Base-by-base conservation (phyloP, 2,888 invertebrate species). In the Nomada lathburiana region DNA sequence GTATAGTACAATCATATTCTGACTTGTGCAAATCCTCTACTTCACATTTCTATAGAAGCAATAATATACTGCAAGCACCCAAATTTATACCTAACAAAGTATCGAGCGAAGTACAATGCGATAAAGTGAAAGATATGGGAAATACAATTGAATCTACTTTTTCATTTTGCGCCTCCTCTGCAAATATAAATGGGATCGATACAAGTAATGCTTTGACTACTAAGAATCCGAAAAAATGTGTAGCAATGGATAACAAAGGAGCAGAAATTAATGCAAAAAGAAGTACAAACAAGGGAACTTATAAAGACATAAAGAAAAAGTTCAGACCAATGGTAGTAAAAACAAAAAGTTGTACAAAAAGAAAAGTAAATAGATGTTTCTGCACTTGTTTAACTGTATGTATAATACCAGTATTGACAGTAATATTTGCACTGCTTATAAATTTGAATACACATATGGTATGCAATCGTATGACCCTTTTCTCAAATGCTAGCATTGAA, bases 401-500 rank as follows among this genome's bases (percentile, higher is more conserved):
- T 18, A 76, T 89, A 3, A 13, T 88, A 7, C 73, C 88, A 9
- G 53, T 85, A n/a, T 65, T 79, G 11, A n/a, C 76, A 7, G 42
- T 72, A 13, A 62, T 88, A 42, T 1, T 85, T 7, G 65, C 85
- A 5, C 53, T 86, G 10, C 52, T 89, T 9, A 18, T 83, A 2
- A 65, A 52, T 20, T 68, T 75, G 0, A 55, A 80, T n/a, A 67
- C 85, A 0, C 62, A 82, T 29, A n/a, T 18, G 36, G 53, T 44
- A 9, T 90, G 90, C 47, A 76, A 82, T 0, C 89, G 89, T 13
- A 55, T 47, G 0, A 87, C 83, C 7, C 77, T 91, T 67, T 89
- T 92, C n/a, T 71, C 81, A 0, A 90, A 86, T 16, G 83, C 89
- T 13, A 83, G 84, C 2, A 4, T 73, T 13, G 90, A 91, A 69